phyloP scores from a whole-genome alignment of 2,888 invertebrate species.

The Syrista parreyssii region DNA sequence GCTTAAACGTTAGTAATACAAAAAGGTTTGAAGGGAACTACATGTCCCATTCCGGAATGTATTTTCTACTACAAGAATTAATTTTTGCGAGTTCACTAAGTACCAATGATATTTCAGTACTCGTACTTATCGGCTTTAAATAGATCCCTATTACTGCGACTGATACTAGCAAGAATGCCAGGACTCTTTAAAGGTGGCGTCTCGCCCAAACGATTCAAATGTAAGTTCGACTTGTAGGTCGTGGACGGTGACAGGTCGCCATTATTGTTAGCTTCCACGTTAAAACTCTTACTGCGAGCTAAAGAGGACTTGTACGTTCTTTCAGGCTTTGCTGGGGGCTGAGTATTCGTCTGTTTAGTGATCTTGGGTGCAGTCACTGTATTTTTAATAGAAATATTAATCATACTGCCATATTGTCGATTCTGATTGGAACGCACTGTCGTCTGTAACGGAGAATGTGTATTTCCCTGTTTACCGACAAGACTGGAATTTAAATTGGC shows the following conservation, averaged over 20 bases:
- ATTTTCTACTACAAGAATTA: neutral
- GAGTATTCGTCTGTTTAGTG: conserved; percentile 45
- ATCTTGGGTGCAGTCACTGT: conserved; percentile 52
- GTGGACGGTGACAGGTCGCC: conserved; percentile 42
- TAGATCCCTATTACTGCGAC: conserved; percentile 84
- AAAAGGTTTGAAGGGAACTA: neutral
- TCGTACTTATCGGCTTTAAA: conserved; percentile 70
- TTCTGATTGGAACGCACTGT: conserved; percentile 15
- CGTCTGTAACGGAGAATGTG: conserved; percentile 12
- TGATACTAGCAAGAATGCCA: conserved; percentile 86
- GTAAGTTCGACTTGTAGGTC: conserved; percentile 81
- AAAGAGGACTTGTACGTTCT: conserved; percentile 80
- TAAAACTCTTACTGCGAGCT: conserved; percentile 86
- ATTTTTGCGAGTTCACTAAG: neutral
- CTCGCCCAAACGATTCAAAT: conserved; percentile 77
- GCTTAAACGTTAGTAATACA: neutral
- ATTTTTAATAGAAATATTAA: conserved; percentile 76
- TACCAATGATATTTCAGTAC: conserved; percentile 33
- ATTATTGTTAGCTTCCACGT: conserved; percentile 76
- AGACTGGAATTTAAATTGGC: conserved; percentile 21
- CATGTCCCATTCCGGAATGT: neutral
- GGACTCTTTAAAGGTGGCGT: conserved; percentile 84
- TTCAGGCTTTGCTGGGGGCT: conserved; percentile 76
- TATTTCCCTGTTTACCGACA: conserved; percentile 7
- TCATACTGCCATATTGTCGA: conserved; percentile 62